Conservation (phyloP, 2,888 invertebrate genomes). For the Microplitis manilae region DNA sequence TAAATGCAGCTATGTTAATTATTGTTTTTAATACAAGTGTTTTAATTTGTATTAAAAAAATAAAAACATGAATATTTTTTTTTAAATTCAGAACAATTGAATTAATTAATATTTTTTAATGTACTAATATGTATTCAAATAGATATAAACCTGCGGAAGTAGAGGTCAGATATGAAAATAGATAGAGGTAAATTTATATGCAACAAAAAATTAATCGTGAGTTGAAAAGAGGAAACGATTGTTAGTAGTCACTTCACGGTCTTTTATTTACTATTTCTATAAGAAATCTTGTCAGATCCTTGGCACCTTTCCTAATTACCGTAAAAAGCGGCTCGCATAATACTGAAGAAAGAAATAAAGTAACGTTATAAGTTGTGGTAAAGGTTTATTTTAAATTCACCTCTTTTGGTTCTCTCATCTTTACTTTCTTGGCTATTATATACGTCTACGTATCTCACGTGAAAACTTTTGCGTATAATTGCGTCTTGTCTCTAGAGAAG, state of each 20-base stretch:
- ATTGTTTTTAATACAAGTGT: not conserved
- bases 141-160: not conserved
- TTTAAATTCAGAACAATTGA: not conserved
- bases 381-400: not conserved
- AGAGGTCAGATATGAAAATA: not conserved
- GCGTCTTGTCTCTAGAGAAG: constrained; percentile 33
- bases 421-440: not conserved
- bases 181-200: not conserved
- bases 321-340: constrained; percentile 32
- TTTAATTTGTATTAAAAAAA: not conserved
- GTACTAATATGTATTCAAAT: too few species aligned
- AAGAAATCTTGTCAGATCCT: constrained; percentile 24
- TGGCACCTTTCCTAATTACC: constrained; percentile 42
- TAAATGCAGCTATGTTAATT: constrained; percentile 4
- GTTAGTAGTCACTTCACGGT: not conserved
- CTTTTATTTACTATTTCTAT: constrained; percentile 12
- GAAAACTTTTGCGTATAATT: constrained; percentile 26
- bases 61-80: not conserved
- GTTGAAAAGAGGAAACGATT: not conserved
- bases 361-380: constrained; percentile 4
- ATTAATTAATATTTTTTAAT: not conserved
- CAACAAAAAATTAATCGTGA: not conserved
- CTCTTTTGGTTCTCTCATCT: not conserved
- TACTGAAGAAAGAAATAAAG: constrained; percentile 10
- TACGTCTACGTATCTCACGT: constrained; percentile 7